Base-by-base conservation (phyloP, 1,140 invertebrate species). In the Branchinecta lindahli region DNA sequence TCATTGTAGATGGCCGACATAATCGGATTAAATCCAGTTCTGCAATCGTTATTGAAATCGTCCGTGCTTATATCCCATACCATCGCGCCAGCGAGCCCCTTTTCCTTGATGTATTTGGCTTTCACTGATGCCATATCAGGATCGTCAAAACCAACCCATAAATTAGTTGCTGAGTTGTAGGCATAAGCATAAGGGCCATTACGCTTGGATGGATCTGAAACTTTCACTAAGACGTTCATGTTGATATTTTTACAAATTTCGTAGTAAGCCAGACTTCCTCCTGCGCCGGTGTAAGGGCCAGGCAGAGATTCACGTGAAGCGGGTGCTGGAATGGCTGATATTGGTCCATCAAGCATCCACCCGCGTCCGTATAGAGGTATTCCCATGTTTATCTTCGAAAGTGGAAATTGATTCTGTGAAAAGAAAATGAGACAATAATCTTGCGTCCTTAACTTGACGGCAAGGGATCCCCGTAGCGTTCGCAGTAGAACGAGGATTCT, bases 11-110 rank as follows among this genome's bases (percentile, higher is more conserved):
- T 71, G 15, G 70, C 68, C 33, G 67, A 66, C 12, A 81, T 79
- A 15, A 80, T 68, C 5, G 79, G 80, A 70, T 80, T 81, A n/a
- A 73, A 75, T 8, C 70, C 70, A 44, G n/a, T 46, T 9, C 72
- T 73, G 52, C 74, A 75, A 7, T 15, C 0, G 44, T 52, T 52
- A 5, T 66, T 45, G 47, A 72, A 74, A 69, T 75, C 75, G 61
- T 76, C 75, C 61, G 70, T 45, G 47, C 70, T 72, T 44, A 75
- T 52, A 12, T 75, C 74, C 75, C 75, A 76, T 2, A 77, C 68
- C 74, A 76, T 76, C 0, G 74, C 70, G 20, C 75, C 75, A 8
- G 71, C 74, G 0, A 75, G 69, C 9, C 72, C 71, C 44, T 68
- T 69, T 9, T 44, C n/a, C 0, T 61, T n/a, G 8, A 70, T 70